phyloP scores from a whole-genome alignment of 1,140 invertebrate genomes.

The Luehdorfia chinensis region DNA sequence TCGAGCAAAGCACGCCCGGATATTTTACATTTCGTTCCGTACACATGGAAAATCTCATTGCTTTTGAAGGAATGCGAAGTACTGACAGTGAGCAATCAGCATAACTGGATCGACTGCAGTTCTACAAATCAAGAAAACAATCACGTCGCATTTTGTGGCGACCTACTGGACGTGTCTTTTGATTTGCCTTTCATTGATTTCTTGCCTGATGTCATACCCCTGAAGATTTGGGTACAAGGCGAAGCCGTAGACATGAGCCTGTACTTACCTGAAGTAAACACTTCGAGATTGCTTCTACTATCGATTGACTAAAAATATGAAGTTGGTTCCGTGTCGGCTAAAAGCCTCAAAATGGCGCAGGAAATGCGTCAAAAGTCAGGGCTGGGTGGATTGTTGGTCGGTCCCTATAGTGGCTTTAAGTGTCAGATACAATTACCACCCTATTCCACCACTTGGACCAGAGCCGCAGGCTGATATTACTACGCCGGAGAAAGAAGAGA shows the following conservation, averaged over 20 bases:
- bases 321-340: slow-evolving; percentile 82
- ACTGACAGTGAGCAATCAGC: slow-evolving; percentile 95
- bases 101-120: slow-evolving; percentile 99
- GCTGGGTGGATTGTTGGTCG: slow-evolving; percentile 97
- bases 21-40: slow-evolving; percentile 96
- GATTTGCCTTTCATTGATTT: slow-evolving; percentile 95
- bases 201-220: slow-evolving; percentile 89
- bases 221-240: slow-evolving; percentile 96
- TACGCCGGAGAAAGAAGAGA: slow-evolving; percentile 96
- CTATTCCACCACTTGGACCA: slow-evolving; percentile 90
- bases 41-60: slow-evolving; percentile 96
- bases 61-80: slow-evolving; percentile 97
- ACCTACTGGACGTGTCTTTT: slow-evolving; percentile 94
- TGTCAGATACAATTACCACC: slow-evolving; percentile 94
- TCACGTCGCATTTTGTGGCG: slow-evolving; percentile 95
- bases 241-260: slow-evolving; percentile 94
- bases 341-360: slow-evolving; percentile 88
- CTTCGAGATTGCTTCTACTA: slow-evolving; percentile 88
- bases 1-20: slow-evolving; percentile 92
- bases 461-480: slow-evolving; percentile 93
- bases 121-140: slow-evolving; percentile 96
- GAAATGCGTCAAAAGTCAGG: slow-evolving; percentile 85
- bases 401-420: slow-evolving; percentile 95
- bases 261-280: slow-evolving; percentile 94
- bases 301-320: slow-evolving; percentile 94